phyloP scores from a whole-genome alignment of 2,888 invertebrate species.

The Synergus japonicus region DNA sequence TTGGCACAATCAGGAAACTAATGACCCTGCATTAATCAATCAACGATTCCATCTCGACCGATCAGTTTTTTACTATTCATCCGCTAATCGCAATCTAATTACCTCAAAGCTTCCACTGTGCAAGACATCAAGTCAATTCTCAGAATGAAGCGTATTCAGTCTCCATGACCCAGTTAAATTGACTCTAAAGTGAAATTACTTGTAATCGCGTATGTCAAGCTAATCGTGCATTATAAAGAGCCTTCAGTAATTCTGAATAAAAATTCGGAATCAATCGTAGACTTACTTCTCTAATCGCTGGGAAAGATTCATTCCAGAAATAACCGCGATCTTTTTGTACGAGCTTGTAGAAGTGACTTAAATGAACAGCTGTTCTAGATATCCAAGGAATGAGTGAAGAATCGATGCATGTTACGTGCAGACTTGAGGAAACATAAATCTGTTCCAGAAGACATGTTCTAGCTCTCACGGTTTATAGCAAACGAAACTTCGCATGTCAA shows the following conservation, averaged over 20 bases:
- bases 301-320: not conserved
- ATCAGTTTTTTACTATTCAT: slow-evolving; percentile 7
- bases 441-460: not conserved
- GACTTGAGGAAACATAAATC: slow-evolving; percentile 32
- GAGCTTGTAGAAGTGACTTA: slow-evolving; percentile 1
- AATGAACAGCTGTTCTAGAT: not conserved
- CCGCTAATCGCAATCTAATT: slow-evolving; percentile 15
- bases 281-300: not conserved
- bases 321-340: not conserved
- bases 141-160: not conserved
- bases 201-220: slow-evolving; percentile 37
- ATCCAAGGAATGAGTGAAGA: slow-evolving; percentile 5
- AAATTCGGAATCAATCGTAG: not conserved
- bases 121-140: not conserved
- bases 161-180: slow-evolving; percentile 17
- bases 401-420: slow-evolving; percentile 25
- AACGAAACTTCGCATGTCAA: not conserved
- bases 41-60: slow-evolving; percentile 7
- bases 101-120: slow-evolving; percentile 10
- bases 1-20: slow-evolving; percentile 9
- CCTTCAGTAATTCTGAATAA: slow-evolving; percentile 9
- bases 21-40: slow-evolving; percentile 9
- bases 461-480: not conserved
- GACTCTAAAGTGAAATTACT: slow-evolving; percentile 46
- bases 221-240: not conserved